A percentile compares a stretch with the other conserved stretches of the same genome.
Evolutionary conservation across 2,797 vertebrate species (phyloP).

Genomic region (Pseudopleuronectes americanus): DNA sequence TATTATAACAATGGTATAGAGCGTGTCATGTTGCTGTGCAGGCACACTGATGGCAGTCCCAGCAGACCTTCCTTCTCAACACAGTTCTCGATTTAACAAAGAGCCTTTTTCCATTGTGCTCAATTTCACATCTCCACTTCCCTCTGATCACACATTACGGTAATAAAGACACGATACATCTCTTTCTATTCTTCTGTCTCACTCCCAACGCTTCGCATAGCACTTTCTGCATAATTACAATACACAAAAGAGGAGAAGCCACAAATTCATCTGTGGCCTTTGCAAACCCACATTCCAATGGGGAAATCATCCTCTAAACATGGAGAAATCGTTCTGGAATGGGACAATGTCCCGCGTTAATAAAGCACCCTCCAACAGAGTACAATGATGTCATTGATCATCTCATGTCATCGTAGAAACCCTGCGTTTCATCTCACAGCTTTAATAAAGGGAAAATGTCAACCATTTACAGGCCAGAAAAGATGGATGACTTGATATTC

Average conservation of each 20-base stretch:
- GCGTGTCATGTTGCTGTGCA: slow-evolving; percentile 49
- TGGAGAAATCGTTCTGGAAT: slow-evolving; percentile 44
- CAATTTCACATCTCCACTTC: slow-evolving; percentile 42
- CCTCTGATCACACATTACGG: slow-evolving; percentile 33
- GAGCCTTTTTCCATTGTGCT: slow-evolving; percentile 56
- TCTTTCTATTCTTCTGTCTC: slow-evolving; percentile 14
- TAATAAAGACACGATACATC: slow-evolving; percentile 38
- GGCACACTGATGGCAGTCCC: slow-evolving; percentile 56
- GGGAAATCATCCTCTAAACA: slow-evolving; percentile 60
- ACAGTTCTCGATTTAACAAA: slow-evolving; percentile 61
- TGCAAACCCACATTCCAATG: slow-evolving; percentile 42
- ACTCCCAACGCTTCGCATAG: slow-evolving; percentile 25
- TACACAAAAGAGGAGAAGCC: slow-evolving; percentile 41
- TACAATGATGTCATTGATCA: slow-evolving; percentile 75
- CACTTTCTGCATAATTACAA: slow-evolving; percentile 51
- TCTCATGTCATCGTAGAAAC: slow-evolving; percentile 69
- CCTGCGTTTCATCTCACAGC: slow-evolving; percentile 63
- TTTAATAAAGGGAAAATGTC: slow-evolving; percentile 79
- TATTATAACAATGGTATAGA: slow-evolving; percentile 66
- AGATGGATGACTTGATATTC: slow-evolving; percentile 77
- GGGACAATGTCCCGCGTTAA: slow-evolving; percentile 58
- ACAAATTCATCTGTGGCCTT: slow-evolving; percentile 18
- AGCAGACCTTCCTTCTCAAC: slow-evolving; percentile 46
- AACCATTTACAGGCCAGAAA: slow-evolving; percentile 62
- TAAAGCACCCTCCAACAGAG: slow-evolving; percentile 49